Conservation (phyloP, 2,888 invertebrate genomes). For the Heliconius sara region DNA sequence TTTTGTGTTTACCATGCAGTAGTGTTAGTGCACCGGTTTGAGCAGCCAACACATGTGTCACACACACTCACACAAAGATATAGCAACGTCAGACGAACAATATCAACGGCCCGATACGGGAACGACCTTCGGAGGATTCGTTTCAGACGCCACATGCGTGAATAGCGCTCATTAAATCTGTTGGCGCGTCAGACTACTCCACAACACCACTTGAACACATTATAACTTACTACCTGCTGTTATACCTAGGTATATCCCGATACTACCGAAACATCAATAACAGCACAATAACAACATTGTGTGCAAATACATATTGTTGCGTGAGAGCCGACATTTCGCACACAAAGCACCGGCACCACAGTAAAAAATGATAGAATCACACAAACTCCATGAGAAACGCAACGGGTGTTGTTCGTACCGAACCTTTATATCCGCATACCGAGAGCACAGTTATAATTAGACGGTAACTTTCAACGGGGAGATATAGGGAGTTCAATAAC, state of each 20-base stretch:
- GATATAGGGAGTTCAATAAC: slow-evolving; percentile 12
- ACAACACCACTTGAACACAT: neutral
- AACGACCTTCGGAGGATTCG: slow-evolving; percentile 32
- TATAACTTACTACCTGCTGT: slow-evolving; percentile 17
- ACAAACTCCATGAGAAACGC: slow-evolving; percentile 31
- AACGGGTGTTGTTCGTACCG: slow-evolving; percentile 32
- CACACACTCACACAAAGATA: neutral
- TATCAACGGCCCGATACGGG: slow-evolving; percentile 23
- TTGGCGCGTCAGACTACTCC: slow-evolving; percentile 4
- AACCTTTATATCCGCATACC: slow-evolving; percentile 42
- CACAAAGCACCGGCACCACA: slow-evolving; percentile 35
- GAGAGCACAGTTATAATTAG: slow-evolving; percentile 62
- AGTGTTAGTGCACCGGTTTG: neutral
- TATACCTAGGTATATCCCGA: neutral
- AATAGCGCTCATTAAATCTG: slow-evolving; percentile 18
- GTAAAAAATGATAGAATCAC: slow-evolving; percentile 43
- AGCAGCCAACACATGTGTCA: slow-evolving; percentile 21
- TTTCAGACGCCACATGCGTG: slow-evolving; percentile 24
- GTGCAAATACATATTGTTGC: neutral
- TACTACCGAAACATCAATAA: slow-evolving; percentile 15
- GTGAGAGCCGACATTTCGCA: slow-evolving; percentile 25
- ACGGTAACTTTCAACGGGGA: slow-evolving; percentile 58
- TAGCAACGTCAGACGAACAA: slow-evolving; percentile 14
- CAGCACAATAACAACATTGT: slow-evolving; percentile 19
- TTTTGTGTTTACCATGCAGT: neutral